Base-by-base conservation (phyloP, 2,888 invertebrate genomes). In the Branchellion lobata region DNA sequence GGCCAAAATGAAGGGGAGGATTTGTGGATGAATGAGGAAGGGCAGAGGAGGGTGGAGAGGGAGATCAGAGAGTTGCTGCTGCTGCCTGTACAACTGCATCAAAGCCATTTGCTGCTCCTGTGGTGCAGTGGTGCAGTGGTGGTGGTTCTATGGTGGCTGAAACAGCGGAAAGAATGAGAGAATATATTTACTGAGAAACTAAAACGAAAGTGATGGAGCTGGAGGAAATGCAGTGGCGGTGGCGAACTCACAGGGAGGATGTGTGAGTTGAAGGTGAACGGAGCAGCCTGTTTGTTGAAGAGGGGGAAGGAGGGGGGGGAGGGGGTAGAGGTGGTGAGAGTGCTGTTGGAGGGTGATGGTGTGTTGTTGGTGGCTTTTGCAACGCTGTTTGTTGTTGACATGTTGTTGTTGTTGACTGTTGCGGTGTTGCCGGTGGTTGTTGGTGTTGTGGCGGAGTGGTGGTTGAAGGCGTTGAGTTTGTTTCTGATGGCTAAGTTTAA, bases 71-170 rank as follows among this genome's bases (percentile, higher is more conserved):
- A 8, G 40, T 14, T 40, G 40, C n/a, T n/a, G n/a, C 18, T 47
- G 47, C 61, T 57, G 61, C 61, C 24, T 57, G 14, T 18, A n/a
- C 5, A 57, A n/a, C 61, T 57, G 61, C 61, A 57, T 18, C 8
- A 57, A n/a, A 57, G 61, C 61, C 61, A 57, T 57, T n/a, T 57
- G 61, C 24, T 57, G 61, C 24, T 57, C 24, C 61, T 57, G 61
- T 18, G 61, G 18, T 14, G 47, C 18, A 18, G 18, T 8, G 47
- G n/a, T n/a, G n/a, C n/a, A n/a, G n/a, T n/a, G n/a, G n/a, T n/a
- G n/a, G n/a, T n/a, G n/a, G n/a, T n/a, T n/a, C n/a, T n/a, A n/a
- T n/a, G n/a, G n/a, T n/a, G n/a, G n/a, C n/a, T n/a, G n/a, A n/a
- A n/a, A n/a, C n/a, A n/a, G n/a, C n/a, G n/a, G n/a, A n/a, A n/a